Evolutionary conservation across 2,113 vertebrate species (phyloP), one percentile per base, ranked within the genome.

Genomic region (Heterotis niloticus): DNA sequence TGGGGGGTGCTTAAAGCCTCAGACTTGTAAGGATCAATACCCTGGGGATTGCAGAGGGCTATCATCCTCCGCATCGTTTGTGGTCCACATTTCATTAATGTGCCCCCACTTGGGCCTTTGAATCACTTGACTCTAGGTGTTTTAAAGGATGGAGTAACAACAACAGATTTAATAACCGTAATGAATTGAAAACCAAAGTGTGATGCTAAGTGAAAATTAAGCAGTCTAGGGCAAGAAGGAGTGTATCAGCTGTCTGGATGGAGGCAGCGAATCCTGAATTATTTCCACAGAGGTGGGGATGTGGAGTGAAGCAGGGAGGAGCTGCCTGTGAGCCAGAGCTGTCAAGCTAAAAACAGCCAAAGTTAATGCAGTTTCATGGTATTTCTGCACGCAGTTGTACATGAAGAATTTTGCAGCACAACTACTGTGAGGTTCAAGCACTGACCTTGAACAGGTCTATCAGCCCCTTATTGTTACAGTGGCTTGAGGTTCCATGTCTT

Each of bases 1-100:
- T 52, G 69, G 69, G 54, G 20, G 44, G 51, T 72, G 20, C 34
- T 54, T 52, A 52, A 72, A 72, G 69, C 24, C 20, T 51, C 23
- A 72, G 54, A 51, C 69, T 54, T 34, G 69, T n/a, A 34, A 11
- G 51, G 69, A 72, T 72, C 69, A n/a, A 72, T 72, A 54, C 69
- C 20, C 69, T 12, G 10, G 69, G 23, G 69, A 20, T 17, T 34
- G 23, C 54, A 20, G 11, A 2, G 69, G 69, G 69, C 24, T 51
- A 23, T n/a, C n/a, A 20, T 51, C 69, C n/a, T 54, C 34, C n/a
- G 52, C 69, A 72, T 72, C 69, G 52, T 72, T 72, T 72, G 52
- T n/a, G 69, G 11, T n/a, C 24, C n/a, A 23, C 69, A 54, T 72
- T 72, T 72, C 44, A 52, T 13, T 44, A 44, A 44, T 44, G 34